These are phyloP conservation scores for Cephus runcator DNA, from an alignment of 2,888 invertebrate species.

Conservation along the genomic window DNA sequence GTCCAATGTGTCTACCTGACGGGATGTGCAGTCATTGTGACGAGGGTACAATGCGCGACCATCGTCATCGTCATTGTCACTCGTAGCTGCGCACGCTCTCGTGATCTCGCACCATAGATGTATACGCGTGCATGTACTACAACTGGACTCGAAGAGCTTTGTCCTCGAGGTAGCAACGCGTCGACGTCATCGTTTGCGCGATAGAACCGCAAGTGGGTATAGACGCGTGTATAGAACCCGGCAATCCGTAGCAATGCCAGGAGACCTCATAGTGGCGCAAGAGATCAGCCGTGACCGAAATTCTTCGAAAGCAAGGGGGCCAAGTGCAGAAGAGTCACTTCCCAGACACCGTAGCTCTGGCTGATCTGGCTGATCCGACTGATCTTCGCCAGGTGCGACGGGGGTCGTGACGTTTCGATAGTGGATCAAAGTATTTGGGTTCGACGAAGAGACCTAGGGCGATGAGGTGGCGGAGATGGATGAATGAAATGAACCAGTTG, in stretches of 20 bases:
- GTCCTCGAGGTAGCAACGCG: not conserved
- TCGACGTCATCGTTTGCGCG: not conserved
- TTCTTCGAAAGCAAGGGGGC: constrained; percentile 56
- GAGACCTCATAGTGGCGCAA: constrained; percentile 44
- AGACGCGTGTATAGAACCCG: not conserved
- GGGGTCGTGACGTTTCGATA: not conserved
- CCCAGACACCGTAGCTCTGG: not conserved
- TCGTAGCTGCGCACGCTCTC: constrained; percentile 8
- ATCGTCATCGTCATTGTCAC: not conserved
- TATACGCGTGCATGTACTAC: not conserved
- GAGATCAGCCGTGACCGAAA: constrained; percentile 60
- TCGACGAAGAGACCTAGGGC: not conserved
- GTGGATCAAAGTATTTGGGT: not conserved
- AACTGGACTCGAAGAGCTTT: not conserved
- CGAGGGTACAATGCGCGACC: constrained; percentile 55
- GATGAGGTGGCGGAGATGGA: not conserved
- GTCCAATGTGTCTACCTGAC: constrained; percentile 25
- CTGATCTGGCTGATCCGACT: not conserved
- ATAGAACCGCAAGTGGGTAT: not conserved
- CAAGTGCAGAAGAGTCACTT: constrained; percentile 51
- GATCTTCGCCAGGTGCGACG: not conserved
- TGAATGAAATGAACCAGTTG: not conserved
- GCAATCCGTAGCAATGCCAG: not conserved
- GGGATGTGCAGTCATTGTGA: constrained; percentile 60
- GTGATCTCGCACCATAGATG: constrained; percentile 2